Base-by-base conservation (phyloP, 2,797 vertebrate genomes). In the Dendrocincla tyrannina region DNA sequence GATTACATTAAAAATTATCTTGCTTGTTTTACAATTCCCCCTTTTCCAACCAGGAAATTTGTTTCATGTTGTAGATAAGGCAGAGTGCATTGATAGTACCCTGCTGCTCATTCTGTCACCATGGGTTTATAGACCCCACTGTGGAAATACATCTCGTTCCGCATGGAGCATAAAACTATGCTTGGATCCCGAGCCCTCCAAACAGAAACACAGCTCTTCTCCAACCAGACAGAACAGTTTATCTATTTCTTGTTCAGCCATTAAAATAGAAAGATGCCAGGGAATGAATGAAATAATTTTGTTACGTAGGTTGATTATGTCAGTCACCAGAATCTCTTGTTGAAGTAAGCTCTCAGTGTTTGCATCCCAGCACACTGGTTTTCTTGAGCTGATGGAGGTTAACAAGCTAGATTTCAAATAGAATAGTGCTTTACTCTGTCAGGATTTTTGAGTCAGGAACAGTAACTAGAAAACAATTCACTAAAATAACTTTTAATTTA, bases 1-100 rank as follows among this genome's bases (percentile, higher is more conserved):
- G 94, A 96, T 95, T 95, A 93, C 90, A 78, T 95, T 93, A 88
- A 82, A 96, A 96, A 91, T 91, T 88, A 86, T 94, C 88, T 90
- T 82, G 62, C 88, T 96, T 94, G 80, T 93, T 95, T 96, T 93
- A 94, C 80, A 95, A 88, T 90, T 93, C 94, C 84, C 56, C 4
- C 16, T 96, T 95, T 89, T 94, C 83, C 72, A 92, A 47, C 70
- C 77, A 89, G 89, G 80, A 91, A 93, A 59, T 88, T 93, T 89
- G 56, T 91, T 94, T 94, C 93, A 74, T 86, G 56, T 79, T 94
- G 76, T 37, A 93, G 91, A 76, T 85, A 89, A 93, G 86, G 91
- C 91, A 94, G 79, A 91, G 85, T 80, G 53, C 68, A 80, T 79
- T 91, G 89, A 94, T 88, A 93, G 95, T 82, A 76, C 83, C 70